phyloP scores from a whole-genome alignment of 1,140 invertebrate species.

The Sycophila sp. region DNA sequence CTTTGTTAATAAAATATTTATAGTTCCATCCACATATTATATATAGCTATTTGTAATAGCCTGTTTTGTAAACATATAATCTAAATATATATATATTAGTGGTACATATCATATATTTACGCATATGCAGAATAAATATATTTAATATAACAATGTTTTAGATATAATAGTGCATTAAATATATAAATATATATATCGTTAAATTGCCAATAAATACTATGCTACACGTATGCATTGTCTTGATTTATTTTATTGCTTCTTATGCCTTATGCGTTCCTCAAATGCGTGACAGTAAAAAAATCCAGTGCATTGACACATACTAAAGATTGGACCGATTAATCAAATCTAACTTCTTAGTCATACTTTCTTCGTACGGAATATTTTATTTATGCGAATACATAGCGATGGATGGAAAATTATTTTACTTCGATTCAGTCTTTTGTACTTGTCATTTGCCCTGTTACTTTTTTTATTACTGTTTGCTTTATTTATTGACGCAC shows the following conservation, averaged over 20 bases:
- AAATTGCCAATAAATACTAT: constrained; percentile 65
- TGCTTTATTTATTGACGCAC: too few species aligned
- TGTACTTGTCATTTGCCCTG: too few species aligned
- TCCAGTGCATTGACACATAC: too few species aligned
- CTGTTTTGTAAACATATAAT: constrained; percentile 18
- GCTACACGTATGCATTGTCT: constrained; percentile 61
- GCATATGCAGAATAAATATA: constrained; percentile 30
- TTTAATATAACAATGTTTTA: constrained; percentile 55
- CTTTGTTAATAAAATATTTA: constrained; percentile 24
- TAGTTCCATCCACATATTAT: constrained; percentile 14
- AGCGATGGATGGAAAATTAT: too few species aligned
- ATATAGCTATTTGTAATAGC: constrained; percentile 23
- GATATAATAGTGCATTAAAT: constrained; percentile 58
- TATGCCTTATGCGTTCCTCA: constrained; percentile 43
- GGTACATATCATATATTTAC: constrained; percentile 10
- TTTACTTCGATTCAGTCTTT: too few species aligned
- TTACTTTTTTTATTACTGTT: too few species aligned
- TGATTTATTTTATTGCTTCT: constrained; percentile 64
- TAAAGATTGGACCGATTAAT: too few species aligned
- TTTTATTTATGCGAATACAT: too few species aligned
- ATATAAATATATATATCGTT: constrained; percentile 41
- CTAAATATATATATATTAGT: background rate
- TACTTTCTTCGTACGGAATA: too few species aligned
- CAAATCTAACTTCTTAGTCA: too few species aligned
- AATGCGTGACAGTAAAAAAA: too few species aligned